Evolutionary conservation across 2,797 vertebrate species (phyloP).

Genomic region (Pangasius krempfi): DNA sequence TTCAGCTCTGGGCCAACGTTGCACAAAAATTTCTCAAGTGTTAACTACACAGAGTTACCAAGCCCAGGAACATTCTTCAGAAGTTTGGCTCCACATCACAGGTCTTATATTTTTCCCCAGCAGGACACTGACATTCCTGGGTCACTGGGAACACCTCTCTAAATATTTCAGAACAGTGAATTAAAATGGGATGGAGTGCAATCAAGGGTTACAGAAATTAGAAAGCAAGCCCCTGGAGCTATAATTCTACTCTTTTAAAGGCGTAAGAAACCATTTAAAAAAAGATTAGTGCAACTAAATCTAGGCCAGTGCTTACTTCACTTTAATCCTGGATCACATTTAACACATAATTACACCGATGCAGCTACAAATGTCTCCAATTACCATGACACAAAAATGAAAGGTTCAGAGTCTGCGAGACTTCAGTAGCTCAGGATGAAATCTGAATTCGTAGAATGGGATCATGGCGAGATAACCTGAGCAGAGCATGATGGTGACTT

Average conservation of each 20-base stretch:
- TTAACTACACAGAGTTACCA: not conserved
- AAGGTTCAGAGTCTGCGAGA: constrained; percentile 53
- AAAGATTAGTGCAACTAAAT: constrained; percentile 58
- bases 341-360: constrained; percentile 70
- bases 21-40: not conserved
- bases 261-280: constrained; percentile 30
- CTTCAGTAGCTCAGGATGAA: constrained; percentile 51
- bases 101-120: not conserved
- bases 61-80: constrained; percentile 40
- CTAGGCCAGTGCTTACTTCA: constrained; percentile 53
- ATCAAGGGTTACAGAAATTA: constrained; percentile 36
- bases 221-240: constrained; percentile 49
- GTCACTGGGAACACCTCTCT: constrained; percentile 42
- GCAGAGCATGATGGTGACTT: constrained; percentile 35
- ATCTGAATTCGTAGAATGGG: constrained; percentile 42
- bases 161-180: constrained; percentile 54
- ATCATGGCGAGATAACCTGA: constrained; percentile 35
- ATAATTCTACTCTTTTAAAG: constrained; percentile 41
- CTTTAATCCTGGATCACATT: constrained; percentile 73
- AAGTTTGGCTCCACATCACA: constrained; percentile 42
- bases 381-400: constrained; percentile 65
- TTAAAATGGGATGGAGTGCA: constrained; percentile 29
- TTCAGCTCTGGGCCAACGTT: too few species aligned
- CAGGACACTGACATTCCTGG: constrained; percentile 31
- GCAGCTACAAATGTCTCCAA: constrained; percentile 64